Base-by-base conservation (phyloP, 2,888 invertebrate species). In the Chloroclysta siterata region DNA sequence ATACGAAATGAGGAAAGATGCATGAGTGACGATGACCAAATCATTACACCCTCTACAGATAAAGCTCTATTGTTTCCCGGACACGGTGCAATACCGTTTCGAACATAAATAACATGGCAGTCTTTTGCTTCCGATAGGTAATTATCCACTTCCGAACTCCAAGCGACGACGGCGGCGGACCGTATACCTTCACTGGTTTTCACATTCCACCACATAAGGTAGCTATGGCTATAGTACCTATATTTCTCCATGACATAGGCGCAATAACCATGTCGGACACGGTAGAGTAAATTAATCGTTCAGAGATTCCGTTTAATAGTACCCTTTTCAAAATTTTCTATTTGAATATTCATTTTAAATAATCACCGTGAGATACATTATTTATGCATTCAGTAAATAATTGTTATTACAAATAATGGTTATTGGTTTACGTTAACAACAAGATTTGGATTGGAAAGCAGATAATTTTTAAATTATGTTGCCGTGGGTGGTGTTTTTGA, bases 111-210 rank as follows among this genome's bases (percentile, higher is more conserved):
- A 79, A 82, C 75, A 65, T 70, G 68, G 72, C 77, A 74, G 74
- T 70, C 73, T 76, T 77, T 77, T 72, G 83, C 81, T 87, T 89
- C 89, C 89, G 86, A 82, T 81, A 77, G 74, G 78, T 83, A 82
- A 87, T 84, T 86, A 83, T 78, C 75, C 80, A 83, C 81, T 89
- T 89, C 89, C 89, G 86, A 87, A 76, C 75, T 63, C 63, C 67
- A 73, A 57, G 36, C 36, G 2, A 8, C 36, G 36, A 39, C 36
- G 36, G 72, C 82, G 81, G 68, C 82, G 77, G 70, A 83, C 77
- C 87, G 84, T 75, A 76, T 46, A 54, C 54, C 44, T 39, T 8
- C 36, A 53, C 54, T 66, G 76, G 70, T 75, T 73, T 77, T 70
- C 74, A 73, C 75, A 84, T 85, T 82, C 81, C 82, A 73, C 69